Percentiles rank a stretch among this genome's conserved stretches.
Conservation (phyloP, 2,797 vertebrate species). For the Anabacerthia variegaticeps region DNA sequence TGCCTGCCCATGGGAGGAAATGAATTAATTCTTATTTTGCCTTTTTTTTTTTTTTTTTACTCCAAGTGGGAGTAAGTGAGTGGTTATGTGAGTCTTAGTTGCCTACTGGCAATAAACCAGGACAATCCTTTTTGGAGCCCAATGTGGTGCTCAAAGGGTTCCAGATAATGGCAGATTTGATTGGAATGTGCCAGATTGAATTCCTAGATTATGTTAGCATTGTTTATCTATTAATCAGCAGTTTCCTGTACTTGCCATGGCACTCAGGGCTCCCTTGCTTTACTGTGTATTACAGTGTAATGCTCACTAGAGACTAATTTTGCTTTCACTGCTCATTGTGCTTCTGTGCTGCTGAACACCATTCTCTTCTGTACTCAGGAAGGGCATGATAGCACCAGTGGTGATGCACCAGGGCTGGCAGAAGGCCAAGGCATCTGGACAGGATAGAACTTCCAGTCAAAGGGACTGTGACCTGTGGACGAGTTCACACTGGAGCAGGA, state of each 20-base stretch:
- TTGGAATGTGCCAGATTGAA: neutral
- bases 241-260: neutral
- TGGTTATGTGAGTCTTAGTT: neutral
- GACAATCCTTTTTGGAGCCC: neutral
- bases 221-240: neutral
- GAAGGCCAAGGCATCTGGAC: neutral
- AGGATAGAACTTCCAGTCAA: neutral
- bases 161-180: neutral
- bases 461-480: too few relatives aligned
- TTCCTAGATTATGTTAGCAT: neutral
- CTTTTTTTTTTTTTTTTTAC: neutral
- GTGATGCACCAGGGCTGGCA: neutral
- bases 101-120: too few relatives aligned
- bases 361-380: neutral
- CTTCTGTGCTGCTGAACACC: neutral
- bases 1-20: neutral
- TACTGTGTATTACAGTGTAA: neutral
- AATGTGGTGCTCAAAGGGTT: accelerated
- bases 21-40: neutral
- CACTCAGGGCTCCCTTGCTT: too few relatives aligned
- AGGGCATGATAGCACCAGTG: neutral
- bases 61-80: too few relatives aligned
- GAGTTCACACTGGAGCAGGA: neutral
- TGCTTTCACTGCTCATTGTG: neutral
- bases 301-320: neutral